Conservation (phyloP, 2,113 vertebrate species). For the Ictalurus punctatus region DNA sequence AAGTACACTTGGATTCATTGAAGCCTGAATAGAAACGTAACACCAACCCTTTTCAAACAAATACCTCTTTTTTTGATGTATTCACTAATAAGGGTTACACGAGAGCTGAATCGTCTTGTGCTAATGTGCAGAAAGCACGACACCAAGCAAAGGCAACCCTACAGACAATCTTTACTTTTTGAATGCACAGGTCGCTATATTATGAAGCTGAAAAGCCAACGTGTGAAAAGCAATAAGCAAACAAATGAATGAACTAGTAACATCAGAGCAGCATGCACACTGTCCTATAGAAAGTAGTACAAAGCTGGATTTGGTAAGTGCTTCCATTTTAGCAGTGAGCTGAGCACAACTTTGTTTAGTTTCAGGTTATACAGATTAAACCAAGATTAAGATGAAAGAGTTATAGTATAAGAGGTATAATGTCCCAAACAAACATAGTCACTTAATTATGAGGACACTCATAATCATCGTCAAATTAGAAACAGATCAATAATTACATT, state of each 20-base stretch:
- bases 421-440: background rate
- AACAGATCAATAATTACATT: background rate
- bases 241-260: constrained; percentile 56
- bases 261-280: constrained; percentile 43
- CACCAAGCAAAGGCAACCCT: constrained; percentile 2
- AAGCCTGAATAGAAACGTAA: background rate
- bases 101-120: background rate
- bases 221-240: constrained; percentile 59
- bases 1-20: background rate
- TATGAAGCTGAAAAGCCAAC: constrained; percentile 54
- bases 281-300: background rate
- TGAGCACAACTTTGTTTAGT: background rate
- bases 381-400: background rate
- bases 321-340: background rate
- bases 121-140: constrained; percentile 2
- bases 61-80: background rate
- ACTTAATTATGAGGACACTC: background rate
- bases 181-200: constrained; percentile 64
- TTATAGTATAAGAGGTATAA: background rate
- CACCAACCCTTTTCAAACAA: background rate
- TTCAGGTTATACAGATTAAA: background rate
- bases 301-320: constrained; percentile 33
- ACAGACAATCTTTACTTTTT: constrained; percentile 62
- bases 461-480: background rate
- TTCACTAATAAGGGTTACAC: background rate